phyloP scores from a whole-genome alignment of 2,797 vertebrate genomes.

The Danio choprae region DNA sequence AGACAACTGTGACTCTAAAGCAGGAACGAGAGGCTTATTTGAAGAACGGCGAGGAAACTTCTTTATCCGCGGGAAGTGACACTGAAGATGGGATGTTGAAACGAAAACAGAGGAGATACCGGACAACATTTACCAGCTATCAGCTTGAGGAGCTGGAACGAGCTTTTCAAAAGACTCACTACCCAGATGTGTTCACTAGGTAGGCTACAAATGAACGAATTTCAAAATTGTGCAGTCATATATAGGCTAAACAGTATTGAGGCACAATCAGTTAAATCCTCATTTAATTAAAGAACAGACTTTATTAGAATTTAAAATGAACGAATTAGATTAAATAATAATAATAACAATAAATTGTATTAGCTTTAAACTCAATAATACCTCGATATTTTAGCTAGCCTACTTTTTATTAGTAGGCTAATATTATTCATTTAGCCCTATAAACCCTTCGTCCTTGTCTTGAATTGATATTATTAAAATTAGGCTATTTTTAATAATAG shows the following conservation, averaged over 20 bases:
- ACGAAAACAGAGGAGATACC: conserved; percentile 88
- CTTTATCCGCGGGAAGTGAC: conserved; percentile 86
- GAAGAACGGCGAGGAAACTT: conserved; percentile 85
- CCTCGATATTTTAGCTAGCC: too few species aligned
- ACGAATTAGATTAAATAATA: too few species aligned
- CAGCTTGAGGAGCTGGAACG: conserved; percentile 90
- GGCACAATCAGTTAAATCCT: neutral
- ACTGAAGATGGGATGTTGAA: conserved; percentile 86
- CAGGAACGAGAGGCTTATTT: conserved; percentile 72
- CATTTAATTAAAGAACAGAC: neutral
- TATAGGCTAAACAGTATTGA: too few species aligned
- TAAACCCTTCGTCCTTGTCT: too few species aligned
- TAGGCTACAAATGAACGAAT: conserved; percentile 63
- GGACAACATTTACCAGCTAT: conserved; percentile 90
- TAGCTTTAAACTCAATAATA: too few species aligned
- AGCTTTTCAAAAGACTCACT: conserved; percentile 90
- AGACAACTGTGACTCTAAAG: conserved; percentile 78
- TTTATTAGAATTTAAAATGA: neutral
- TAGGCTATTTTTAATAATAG: too few species aligned
- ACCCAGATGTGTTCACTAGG: conserved; percentile 91
- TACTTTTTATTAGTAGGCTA: too few species aligned
- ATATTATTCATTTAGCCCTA: too few species aligned
- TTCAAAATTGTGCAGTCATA: too few species aligned
- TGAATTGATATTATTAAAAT: too few species aligned
- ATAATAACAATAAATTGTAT: too few species aligned